Conservation (phyloP, 2,113 vertebrate genomes). For the Ophthalmolycus amberensis region DNA sequence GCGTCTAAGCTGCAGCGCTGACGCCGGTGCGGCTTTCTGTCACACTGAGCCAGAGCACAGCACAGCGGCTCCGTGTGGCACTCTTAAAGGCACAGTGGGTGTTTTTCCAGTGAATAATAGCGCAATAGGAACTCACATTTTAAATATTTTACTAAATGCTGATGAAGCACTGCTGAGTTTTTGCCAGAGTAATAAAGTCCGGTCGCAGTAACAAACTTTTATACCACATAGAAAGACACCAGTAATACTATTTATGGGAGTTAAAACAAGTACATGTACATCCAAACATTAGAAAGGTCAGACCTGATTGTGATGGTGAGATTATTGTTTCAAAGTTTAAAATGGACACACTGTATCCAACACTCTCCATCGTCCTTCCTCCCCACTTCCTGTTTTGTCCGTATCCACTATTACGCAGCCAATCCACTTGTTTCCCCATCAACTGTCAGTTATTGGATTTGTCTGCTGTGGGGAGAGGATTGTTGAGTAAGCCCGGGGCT, state of each 20-base stretch:
- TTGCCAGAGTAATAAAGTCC: not conserved
- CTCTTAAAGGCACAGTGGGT: slow-evolving; percentile 46
- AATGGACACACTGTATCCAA: not conserved
- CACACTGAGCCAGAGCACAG: not conserved
- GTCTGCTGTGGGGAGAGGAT: slow-evolving; percentile 35
- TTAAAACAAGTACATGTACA: not conserved
- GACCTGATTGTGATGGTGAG: not conserved
- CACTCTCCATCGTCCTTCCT: not conserved
- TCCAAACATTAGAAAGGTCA: not conserved
- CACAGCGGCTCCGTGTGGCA: slow-evolving; percentile 3
- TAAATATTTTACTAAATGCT: not conserved
- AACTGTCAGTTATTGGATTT: slow-evolving; percentile 51
- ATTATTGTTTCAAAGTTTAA: not conserved
- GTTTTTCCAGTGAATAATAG: not conserved
- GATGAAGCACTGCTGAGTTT: not conserved
- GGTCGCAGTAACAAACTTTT: not conserved
- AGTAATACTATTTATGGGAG: not conserved
- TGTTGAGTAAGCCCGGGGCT: slow-evolving; percentile 36
- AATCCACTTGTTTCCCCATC: slow-evolving; percentile 45
- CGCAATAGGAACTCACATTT: not conserved
- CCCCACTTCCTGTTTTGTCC: not conserved
- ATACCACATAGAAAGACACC: not conserved
- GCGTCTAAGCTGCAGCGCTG: not conserved
- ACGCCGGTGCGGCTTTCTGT: slow-evolving; percentile 13
- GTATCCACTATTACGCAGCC: slow-evolving; percentile 10